Evolutionary conservation across 1,140 invertebrate genomes (phyloP).

Genomic region (Pseudomyrmex dendroicus): DNA sequence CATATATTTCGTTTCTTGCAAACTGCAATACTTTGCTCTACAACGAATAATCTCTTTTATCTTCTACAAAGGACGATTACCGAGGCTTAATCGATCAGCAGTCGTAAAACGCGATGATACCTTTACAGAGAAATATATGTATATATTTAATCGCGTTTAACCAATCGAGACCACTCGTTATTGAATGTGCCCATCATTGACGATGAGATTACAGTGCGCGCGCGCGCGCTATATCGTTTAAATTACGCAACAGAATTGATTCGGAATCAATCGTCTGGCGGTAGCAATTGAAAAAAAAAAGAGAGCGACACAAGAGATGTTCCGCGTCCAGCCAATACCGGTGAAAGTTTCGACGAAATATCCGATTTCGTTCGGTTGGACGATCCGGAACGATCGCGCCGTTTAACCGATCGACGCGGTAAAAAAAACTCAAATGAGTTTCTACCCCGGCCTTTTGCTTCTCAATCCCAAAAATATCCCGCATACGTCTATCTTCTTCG

Average conservation of each 20-base stretch:
- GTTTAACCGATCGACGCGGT: slow-evolving; percentile 58
- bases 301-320: slow-evolving; percentile 42
- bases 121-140: not conserved
- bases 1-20: not conserved
- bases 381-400: slow-evolving; percentile 48
- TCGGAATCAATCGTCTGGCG: slow-evolving; percentile 55
- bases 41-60: not conserved
- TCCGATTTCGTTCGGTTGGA: slow-evolving; percentile 62
- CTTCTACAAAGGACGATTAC: not conserved
- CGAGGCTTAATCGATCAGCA: not conserved
- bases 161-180: slow-evolving; percentile 7
- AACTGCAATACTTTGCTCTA: no score
- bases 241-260: slow-evolving; percentile 37
- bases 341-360: slow-evolving; percentile 61
- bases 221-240: not conserved
- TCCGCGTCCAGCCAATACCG: not conserved
- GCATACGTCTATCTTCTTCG: not conserved
- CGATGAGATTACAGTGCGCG: slow-evolving; percentile 35
- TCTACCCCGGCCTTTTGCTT: slow-evolving; percentile 6
- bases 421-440: slow-evolving; percentile 66
- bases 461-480: not conserved
- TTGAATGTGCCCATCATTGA: slow-evolving; percentile 34
- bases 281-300: slow-evolving; percentile 15
- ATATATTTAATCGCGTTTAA: slow-evolving; percentile 33
- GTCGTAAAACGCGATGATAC: not conserved